phyloP scores from a whole-genome alignment of 2,797 vertebrate genomes.

The Nothura maculosa region DNA sequence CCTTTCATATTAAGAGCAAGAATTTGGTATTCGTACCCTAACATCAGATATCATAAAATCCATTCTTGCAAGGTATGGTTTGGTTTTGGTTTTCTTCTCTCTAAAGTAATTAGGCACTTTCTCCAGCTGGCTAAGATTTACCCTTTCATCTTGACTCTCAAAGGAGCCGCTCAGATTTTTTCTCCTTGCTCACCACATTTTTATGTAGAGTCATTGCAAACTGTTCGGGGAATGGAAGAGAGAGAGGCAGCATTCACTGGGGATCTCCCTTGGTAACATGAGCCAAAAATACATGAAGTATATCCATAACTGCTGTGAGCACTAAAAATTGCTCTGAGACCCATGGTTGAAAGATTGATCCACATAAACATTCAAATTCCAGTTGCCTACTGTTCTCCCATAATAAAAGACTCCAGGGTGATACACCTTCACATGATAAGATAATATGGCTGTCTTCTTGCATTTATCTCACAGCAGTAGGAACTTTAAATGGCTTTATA shows the following conservation, averaged over 20 bases:
- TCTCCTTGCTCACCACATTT: not conserved
- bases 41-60: not conserved
- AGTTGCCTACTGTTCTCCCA: not conserved
- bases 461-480: not conserved
- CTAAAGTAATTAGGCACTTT: not conserved
- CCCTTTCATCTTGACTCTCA: not conserved
- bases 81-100: not conserved
- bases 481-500: slow-evolving; percentile 4
- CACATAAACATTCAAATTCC: not conserved
- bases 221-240: not conserved
- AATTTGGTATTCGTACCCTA: not conserved
- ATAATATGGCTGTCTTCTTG: not conserved
- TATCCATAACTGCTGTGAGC: not conserved
- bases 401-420: not conserved
- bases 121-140: not conserved
- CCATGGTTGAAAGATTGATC: not conserved
- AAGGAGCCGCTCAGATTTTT: not conserved
- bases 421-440: not conserved
- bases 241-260: not conserved
- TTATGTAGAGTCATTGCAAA: not conserved
- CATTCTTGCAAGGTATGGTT: not conserved
- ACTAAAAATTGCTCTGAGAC: not conserved
- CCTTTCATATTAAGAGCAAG: not conserved
- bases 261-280: not conserved
- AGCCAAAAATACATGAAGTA: not conserved